Evolutionary conservation across 1,140 invertebrate genomes (phyloP), one percentile per base, ranked within the genome.

Genomic region (Bombus turneri): DNA sequence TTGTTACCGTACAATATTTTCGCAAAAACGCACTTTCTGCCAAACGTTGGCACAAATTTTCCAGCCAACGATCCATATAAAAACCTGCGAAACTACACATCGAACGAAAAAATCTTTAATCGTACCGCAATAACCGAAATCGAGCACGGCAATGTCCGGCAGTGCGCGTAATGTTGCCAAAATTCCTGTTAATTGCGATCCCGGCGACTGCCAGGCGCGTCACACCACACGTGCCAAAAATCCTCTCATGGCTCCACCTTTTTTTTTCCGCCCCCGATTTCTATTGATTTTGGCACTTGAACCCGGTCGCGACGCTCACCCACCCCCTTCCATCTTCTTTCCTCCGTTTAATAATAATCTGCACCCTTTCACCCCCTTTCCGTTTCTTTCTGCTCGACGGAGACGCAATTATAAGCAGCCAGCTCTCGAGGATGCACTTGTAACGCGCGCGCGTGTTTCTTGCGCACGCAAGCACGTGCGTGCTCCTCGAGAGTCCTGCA

Each of bases 231-330:
- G 79, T 83, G 85, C 85, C 85, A 82, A 85, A 85, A 85, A 85
- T 80, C 75, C 57, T 62, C 64, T 66, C 71, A 31, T 18, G 15
- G 43, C 31, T 59, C 25, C 53, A 12, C 31, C 53, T 37, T 34
- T 31, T 43, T n/a, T 34, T 34, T 31, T 12, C 62, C 25, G 1
- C 0, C 34, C 43, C 31, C 66, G 57, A 79, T 47, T 68, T 72
- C 37, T 77, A 85, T 85, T 28, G 85, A 82, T 86, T 86, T 76
- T 86, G 80, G 72, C 85, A 86, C 83, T 85, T 64, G 37, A 77
- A 22, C 28, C 53, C 13, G 34, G 22, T 34, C 34, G 66, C 79
- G 34, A 28, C 47, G 64, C 72, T 4, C 25, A 2, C 53, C 4
- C 31, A 3, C 2, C 3, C 1, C 2, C 22, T 13, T 4, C 13